Percentiles rank a stretch among this genome's conserved stretches.
These are phyloP conservation scores for Vidua chalybeata DNA, from an alignment of 2,113 vertebrate genomes.

Conservation along the genomic window DNA sequence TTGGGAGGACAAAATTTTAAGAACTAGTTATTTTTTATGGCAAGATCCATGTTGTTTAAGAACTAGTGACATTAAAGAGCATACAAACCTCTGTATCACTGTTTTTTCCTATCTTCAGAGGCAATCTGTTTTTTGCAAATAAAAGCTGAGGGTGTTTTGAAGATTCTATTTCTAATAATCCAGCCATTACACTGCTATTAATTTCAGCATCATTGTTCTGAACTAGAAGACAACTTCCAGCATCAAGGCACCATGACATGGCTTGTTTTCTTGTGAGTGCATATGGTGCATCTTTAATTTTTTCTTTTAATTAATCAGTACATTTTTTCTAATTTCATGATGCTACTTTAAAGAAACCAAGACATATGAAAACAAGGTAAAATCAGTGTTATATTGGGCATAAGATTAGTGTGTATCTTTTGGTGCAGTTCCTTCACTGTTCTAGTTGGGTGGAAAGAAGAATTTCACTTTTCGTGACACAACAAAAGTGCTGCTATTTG, in stretches of 20 bases:
- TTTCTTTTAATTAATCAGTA: background rate
- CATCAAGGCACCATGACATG: background rate
- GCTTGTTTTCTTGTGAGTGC: background rate
- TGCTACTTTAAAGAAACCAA: background rate
- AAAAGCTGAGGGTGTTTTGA: background rate
- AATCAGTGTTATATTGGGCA: rapidly evolving
- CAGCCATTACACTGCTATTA: background rate
- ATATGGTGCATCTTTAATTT: background rate
- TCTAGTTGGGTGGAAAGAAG: background rate
- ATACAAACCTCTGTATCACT: background rate
- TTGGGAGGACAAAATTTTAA: background rate
- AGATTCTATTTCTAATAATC: background rate
- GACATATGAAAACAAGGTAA: background rate
- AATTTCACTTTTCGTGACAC: background rate
- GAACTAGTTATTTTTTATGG: background rate
- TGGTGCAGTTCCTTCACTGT: background rate
- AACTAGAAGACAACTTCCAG: background rate
- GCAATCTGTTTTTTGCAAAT: background rate
- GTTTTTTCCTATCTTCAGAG: background rate
- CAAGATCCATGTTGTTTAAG: background rate
- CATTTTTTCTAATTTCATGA: background rate
- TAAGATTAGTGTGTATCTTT: background rate
- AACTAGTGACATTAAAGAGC: background rate
- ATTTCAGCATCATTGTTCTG: background rate
- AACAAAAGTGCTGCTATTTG: background rate